Evolutionary conservation across 2,888 invertebrate genomes (phyloP), one percentile per base, ranked within the genome.

Genomic region (Metopia argyrocephala): DNA sequence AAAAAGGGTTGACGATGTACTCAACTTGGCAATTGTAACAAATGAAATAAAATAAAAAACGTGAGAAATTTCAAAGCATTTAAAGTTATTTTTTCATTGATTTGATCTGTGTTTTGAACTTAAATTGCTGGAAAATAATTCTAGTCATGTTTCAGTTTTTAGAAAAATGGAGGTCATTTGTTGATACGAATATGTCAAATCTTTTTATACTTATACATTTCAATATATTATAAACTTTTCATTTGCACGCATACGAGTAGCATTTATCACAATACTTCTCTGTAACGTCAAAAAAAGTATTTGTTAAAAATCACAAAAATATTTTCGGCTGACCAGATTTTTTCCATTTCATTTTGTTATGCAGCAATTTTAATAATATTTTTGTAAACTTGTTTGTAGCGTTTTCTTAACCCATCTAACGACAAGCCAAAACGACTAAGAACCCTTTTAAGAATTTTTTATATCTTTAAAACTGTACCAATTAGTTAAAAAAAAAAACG

Each of bases 101-200:
- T 78, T 54, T 52, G 62, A 61, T 57, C 62, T 74, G 31, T 62
- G 48, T 45, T 64, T 48, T 64, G 31, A 61, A 64, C 73, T 27
- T 12, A 54, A 62, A 61, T 45, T 46, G 57, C 56, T 48, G 18
- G 46, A 68, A 74, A 68, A 57, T 38, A 65, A 79, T 79, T 79
- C 79, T 18, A 79, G 65, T 65, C 79, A 79, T 54, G 79, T 66
- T 69, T 75, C 21, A 48, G 65, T 54, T 73, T 20, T 54, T 20
- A 61, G 66, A 69, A 38, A 79, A 70, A 79, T 70, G 31, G 75
- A 79, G 79, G 75, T 75, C 79, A 70, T 75, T 74, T 75, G 79
- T 66, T 70, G 79, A 75, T 75, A n/a, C n/a, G n/a, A n/a, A n/a
- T n/a, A 70, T 75, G 75, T 69, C 74, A 79, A 65, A 74, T 59